These are phyloP conservation scores for Caenorhabditis becei DNA, from an alignment of 2,888 invertebrate genomes.

Conservation along the genomic window DNA sequence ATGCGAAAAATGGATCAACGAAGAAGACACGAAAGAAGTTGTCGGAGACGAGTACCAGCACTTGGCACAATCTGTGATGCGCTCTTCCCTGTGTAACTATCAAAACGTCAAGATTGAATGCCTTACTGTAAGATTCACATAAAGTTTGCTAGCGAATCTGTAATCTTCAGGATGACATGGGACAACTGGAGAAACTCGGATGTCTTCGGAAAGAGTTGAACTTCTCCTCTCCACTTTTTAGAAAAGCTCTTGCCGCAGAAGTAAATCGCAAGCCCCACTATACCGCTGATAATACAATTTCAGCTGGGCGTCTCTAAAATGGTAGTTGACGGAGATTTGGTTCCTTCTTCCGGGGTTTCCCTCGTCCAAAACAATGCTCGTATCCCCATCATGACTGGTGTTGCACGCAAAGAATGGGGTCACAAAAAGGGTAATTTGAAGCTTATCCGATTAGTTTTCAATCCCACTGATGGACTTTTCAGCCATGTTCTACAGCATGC, in stretches of 20 bases:
- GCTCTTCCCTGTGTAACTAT: constrained; percentile 66
- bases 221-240: constrained; percentile 76
- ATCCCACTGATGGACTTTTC: constrained; percentile 56
- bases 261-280: constrained; percentile 25
- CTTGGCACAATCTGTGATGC: constrained; percentile 50
- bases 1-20: constrained; percentile 77
- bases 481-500: constrained; percentile 80
- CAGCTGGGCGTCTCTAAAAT: constrained; percentile 81
- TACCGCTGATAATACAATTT: neutral
- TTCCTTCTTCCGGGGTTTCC: constrained; percentile 73
- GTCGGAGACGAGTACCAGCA: constrained; percentile 72
- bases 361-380: constrained; percentile 74
- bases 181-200: constrained; percentile 64
- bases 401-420: constrained; percentile 81
- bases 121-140: constrained; percentile 60
- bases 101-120: constrained; percentile 69
- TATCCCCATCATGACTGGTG: constrained; percentile 81
- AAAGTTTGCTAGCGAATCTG: neutral
- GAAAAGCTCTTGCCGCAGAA: constrained; percentile 79
- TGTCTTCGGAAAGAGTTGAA: constrained; percentile 79
- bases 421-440: constrained; percentile 79
- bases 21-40: constrained; percentile 71
- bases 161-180: constrained; percentile 55
- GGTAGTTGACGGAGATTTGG: constrained; percentile 81
- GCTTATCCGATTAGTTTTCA: constrained; percentile 26